Percentiles rank a stretch among this genome's conserved stretches.
These are phyloP conservation scores for Rattus norvegicus DNA, from an alignment of 2,113 vertebrate genomes.

Conservation along the genomic window DNA sequence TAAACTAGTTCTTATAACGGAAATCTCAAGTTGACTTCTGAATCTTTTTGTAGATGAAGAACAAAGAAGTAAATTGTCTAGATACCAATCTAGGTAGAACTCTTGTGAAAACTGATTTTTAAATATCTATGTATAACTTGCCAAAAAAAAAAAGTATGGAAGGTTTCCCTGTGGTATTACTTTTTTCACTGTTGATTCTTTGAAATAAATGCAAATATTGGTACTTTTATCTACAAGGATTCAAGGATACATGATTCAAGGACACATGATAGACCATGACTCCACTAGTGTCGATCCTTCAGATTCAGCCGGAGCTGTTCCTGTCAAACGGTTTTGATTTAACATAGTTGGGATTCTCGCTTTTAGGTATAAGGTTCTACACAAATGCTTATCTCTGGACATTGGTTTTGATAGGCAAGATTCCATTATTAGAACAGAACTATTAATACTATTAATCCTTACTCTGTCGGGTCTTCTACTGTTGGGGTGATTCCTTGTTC, in stretches of 20 bases:
- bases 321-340: not conserved
- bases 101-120: not conserved
- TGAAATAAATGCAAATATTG: not conserved
- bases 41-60: not conserved
- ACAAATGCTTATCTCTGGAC: not conserved
- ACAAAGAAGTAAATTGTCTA: constrained; percentile 2
- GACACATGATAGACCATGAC: not conserved
- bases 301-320: not conserved
- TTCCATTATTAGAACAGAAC: not conserved
- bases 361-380: not conserved
- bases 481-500: not conserved
- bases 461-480: not conserved
- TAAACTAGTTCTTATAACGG: not conserved
- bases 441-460: not conserved
- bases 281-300: not conserved
- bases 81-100: not conserved
- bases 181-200: not conserved
- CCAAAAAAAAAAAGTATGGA: not conserved
- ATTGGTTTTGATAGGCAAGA: not conserved
- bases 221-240: not conserved
- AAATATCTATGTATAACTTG: not conserved
- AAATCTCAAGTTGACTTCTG: not conserved
- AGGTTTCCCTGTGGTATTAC: not conserved
- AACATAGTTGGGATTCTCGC: not conserved
- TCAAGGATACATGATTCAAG: not conserved